Conservation (phyloP, 2,113 vertebrate genomes). For the Erpornis zantholeuca region DNA sequence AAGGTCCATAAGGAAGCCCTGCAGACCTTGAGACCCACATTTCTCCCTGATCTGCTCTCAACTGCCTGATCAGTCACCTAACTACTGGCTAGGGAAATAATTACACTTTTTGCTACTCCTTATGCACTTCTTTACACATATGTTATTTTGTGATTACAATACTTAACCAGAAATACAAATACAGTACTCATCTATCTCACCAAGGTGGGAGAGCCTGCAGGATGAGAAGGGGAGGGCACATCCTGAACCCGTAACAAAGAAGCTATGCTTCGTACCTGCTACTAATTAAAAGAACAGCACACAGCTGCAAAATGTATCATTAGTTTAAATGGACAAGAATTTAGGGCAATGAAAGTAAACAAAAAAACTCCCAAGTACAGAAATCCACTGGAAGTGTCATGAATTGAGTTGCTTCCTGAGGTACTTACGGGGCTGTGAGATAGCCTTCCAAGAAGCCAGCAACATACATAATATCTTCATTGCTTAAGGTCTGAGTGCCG, state of each 20-base stretch:
- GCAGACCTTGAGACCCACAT: background rate
- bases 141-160: background rate
- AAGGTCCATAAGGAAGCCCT: background rate
- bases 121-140: background rate
- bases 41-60: background rate
- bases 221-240: background rate
- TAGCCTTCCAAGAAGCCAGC: constrained; percentile 90
- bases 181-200: background rate
- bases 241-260: background rate
- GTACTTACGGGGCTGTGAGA: constrained; percentile 87
- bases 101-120: background rate
- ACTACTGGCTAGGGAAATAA: background rate
- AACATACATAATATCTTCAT: constrained; percentile 82
- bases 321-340: background rate
- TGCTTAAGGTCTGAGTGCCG: constrained; percentile 70
- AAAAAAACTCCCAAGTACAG: background rate
- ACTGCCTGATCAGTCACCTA: background rate
- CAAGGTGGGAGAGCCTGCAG: background rate
- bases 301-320: background rate
- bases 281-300: background rate
- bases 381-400: background rate
- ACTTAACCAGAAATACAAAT: background rate
- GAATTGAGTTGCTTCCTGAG: background rate
- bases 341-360: background rate
- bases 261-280: background rate